Conservation (phyloP, 2,888 invertebrate species). For the Leuctra nigra region DNA sequence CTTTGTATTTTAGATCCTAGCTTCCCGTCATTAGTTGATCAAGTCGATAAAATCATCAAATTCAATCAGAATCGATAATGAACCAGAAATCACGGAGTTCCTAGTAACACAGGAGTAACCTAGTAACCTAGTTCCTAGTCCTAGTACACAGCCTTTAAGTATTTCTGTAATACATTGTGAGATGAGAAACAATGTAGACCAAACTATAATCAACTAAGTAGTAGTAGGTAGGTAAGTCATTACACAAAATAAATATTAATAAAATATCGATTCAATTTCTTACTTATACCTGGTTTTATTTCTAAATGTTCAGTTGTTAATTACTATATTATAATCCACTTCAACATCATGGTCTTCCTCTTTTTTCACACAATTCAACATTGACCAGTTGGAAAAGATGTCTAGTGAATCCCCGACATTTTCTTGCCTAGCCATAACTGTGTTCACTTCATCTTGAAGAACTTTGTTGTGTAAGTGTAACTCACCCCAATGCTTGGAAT, state of each 20-base stretch:
- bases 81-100: too few species aligned
- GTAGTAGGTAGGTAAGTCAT: not conserved
- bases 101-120: too few species aligned
- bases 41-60: conserved; percentile 25
- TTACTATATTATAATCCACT: too few species aligned
- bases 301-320: not conserved
- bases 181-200: not conserved
- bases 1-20: conserved; percentile 30
- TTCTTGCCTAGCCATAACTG: not conserved
- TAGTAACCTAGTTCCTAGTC: too few species aligned
- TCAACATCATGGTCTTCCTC: not conserved
- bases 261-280: not conserved
- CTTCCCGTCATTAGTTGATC: conserved; percentile 28
- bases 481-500: not conserved
- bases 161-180: conserved; percentile 4
- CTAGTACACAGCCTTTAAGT: too few species aligned
- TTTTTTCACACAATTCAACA: not conserved
- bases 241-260: not conserved
- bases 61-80: too few species aligned
- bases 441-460: not conserved
- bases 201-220: not conserved
- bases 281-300: not conserved
- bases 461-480: not conserved
- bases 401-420: not conserved
- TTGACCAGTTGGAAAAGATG: not conserved